Percentiles rank a stretch among this genome's conserved stretches.
Evolutionary conservation across 2,888 invertebrate species (phyloP).

Genomic region (Andrena hattorfiana): DNA sequence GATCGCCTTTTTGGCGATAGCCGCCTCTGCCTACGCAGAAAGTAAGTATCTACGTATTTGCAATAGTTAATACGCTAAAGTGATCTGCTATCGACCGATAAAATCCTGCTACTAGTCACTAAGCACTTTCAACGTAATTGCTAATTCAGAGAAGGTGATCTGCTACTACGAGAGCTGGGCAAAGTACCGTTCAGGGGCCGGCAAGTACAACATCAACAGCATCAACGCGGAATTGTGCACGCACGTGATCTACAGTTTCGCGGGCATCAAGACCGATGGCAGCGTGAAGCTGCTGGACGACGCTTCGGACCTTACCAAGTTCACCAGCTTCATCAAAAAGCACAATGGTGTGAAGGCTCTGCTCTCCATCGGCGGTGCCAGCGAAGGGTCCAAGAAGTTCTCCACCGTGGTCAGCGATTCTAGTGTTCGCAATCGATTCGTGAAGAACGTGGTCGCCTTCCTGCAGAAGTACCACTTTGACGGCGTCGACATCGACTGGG

Average conservation of each 20-base stretch:
- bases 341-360: conserved; percentile 86
- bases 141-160: conserved; percentile 87
- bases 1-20: not conserved
- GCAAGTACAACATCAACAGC: conserved; percentile 89
- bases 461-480: conserved; percentile 88
- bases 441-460: conserved; percentile 86
- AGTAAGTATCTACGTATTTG: not conserved
- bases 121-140: too few relatives aligned
- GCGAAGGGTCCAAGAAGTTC: conserved; percentile 88
- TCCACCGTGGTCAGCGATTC: conserved; percentile 87
- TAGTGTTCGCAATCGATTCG: conserved; percentile 86
- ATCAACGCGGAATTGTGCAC: conserved; percentile 91
- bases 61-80: too few relatives aligned
- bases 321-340: conserved; percentile 87
- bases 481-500: conserved; percentile 91
- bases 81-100: too few relatives aligned
- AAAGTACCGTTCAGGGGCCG: conserved; percentile 88
- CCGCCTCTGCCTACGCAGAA: not conserved
- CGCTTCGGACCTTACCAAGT: conserved; percentile 88
- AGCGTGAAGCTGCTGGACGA: conserved; percentile 87
- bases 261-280: conserved; percentile 87
- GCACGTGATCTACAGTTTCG: conserved; percentile 91
- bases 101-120: too few relatives aligned
- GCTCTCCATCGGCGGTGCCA: conserved; percentile 90
- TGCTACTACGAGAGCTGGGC: conserved; percentile 94